Conservation (phyloP, 2,113 vertebrate species). For the Dinomys branickii region DNA sequence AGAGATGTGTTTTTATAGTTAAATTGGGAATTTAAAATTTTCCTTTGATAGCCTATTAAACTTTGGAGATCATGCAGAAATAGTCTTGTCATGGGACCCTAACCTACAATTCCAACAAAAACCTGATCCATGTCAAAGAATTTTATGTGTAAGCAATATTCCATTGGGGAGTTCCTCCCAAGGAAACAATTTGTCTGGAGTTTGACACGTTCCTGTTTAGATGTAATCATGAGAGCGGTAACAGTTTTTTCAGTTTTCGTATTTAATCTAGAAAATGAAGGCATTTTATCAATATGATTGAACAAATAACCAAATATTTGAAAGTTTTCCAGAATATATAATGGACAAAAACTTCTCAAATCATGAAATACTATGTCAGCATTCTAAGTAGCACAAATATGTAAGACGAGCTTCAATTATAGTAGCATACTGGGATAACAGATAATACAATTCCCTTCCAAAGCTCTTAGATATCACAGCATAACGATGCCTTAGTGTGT, state of each 20-base stretch:
- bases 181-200: neutral
- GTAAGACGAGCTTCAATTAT: neutral
- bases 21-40: neutral
- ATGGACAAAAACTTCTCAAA: constrained; percentile 12
- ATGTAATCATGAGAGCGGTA: neutral
- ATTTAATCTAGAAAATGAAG: neutral
- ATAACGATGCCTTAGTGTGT: neutral
- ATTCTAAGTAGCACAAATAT: neutral
- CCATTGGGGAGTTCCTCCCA: neutral
- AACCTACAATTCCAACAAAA: neutral
- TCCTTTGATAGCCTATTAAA: neutral
- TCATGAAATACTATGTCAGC: neutral
- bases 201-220: neutral
- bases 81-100: neutral
- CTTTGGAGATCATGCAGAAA: neutral
- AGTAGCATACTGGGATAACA: neutral
- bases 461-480: neutral
- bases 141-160: neutral
- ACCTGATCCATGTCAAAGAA: neutral
- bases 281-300: neutral
- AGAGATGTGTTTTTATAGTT: neutral
- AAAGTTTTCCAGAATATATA: neutral
- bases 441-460: neutral
- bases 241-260: neutral
- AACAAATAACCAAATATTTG: constrained; percentile 11